Base-by-base conservation (phyloP, 1,140 invertebrate genomes). In the Heterodera carotae region DNA sequence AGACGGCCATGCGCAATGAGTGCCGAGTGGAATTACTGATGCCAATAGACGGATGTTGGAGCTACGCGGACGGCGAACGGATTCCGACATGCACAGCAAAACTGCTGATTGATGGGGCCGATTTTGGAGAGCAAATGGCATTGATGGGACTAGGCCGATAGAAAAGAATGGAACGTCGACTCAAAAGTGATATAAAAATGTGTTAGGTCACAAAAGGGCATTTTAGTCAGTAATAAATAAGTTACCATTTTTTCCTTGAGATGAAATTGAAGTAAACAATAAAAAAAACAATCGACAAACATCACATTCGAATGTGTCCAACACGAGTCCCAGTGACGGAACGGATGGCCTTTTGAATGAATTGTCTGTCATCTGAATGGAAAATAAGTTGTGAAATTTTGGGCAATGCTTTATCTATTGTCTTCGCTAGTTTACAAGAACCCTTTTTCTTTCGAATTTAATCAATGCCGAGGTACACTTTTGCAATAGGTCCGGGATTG, bases 241-340 rank as follows among this genome's bases (percentile, higher is more conserved):
- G 22, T 29, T 62, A 29, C 59, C 5, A 6, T 66, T 66, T 22
- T 12, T 15, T 31, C 5, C 27, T 2, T 66, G 1, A 43, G 15
- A 43, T 62, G n/a, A 12, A 62, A 62, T 8, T 62, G n/a, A 62
- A 12, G n/a, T 0, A 22, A 62, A 18, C 22, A 62, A 29, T 62
- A 62, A 62, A 62, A 6, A 6, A 18, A 6, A 62, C 7, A 62
- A 62, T 62, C 59, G 60, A 59, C 0, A 60, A 10, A 4, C 29
- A 22, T 76, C 53, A 78, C 62, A 78, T 78, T 77, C 77, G 77
- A 36, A 78, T 43, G 68, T 77, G 36, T 25, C 76, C 73, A 34
- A 78, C 60, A 56, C 64, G 25, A n/a, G 60, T n/a, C 7, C 77
- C 77, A n/a, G 77, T 78, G n/a, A 78, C 69, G 18, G 70, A 76